These are phyloP conservation scores for Sinella curviseta DNA, from an alignment of 1,140 invertebrate species.

Conservation along the genomic window DNA sequence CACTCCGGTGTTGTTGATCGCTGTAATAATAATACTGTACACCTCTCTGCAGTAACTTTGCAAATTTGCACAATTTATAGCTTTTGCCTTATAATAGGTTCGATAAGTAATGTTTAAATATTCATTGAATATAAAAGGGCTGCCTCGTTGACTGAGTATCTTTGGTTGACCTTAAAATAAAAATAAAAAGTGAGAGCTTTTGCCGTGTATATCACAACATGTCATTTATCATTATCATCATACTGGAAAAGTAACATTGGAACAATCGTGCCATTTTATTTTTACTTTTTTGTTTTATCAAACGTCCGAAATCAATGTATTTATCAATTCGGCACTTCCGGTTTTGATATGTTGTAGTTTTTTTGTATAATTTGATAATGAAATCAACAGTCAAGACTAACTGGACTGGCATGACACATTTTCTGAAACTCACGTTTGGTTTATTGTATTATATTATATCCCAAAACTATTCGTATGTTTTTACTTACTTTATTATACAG, in stretches of 20 bases:
- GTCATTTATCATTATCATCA: constrained; percentile 18
- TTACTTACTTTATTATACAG: neutral
- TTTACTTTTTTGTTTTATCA: neutral
- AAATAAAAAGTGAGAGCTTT: constrained; percentile 12
- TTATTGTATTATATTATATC: neutral
- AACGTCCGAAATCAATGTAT: neutral
- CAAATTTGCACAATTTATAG: constrained; percentile 21
- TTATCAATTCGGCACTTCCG: constrained; percentile 18
- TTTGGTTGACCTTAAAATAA: constrained; percentile 15
- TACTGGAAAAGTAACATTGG: neutral
- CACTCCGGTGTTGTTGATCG: constrained; percentile 21
- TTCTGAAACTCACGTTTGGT: constrained; percentile 18
- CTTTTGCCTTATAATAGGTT: too few relatives aligned
- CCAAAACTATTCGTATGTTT: too few relatives aligned
- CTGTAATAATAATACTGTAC: neutral
- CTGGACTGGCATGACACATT: constrained; percentile 24
- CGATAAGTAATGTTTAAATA: neutral
- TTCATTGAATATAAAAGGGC: neutral
- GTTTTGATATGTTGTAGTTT: neutral
- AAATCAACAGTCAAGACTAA: constrained; percentile 6
- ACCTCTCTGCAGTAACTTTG: neutral
- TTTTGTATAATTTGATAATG: constrained; percentile 8
- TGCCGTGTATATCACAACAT: neutral
- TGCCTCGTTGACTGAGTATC: neutral
- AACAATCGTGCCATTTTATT: neutral